These are phyloP conservation scores for Chrysolina americana DNA, from an alignment of 2,888 invertebrate species.

Conservation along the genomic window DNA sequence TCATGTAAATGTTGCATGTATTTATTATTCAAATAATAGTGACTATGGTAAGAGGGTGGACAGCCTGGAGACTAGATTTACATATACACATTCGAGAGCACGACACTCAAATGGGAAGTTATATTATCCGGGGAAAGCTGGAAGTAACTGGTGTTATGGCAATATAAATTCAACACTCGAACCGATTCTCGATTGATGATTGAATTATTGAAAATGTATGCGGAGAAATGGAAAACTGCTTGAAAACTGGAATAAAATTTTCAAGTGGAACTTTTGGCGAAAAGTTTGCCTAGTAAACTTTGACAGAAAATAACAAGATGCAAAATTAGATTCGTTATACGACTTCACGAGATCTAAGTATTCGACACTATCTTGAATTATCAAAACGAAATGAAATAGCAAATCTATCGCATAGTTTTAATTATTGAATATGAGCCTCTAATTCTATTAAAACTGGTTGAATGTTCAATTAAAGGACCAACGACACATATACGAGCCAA, in stretches of 20 bases:
- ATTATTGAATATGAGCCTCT: too few relatives aligned
- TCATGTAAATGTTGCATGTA: slow-evolving; percentile 45
- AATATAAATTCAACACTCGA: slow-evolving; percentile 11
- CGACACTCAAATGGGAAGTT: slow-evolving; percentile 10
- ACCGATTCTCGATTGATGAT: neutral
- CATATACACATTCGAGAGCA: slow-evolving; percentile 37
- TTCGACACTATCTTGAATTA: too few relatives aligned
- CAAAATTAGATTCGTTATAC: too few relatives aligned
- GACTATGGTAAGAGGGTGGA: slow-evolving; percentile 35
- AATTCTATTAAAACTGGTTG: too few relatives aligned
- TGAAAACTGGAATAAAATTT: neutral
- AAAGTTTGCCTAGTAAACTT: neutral
- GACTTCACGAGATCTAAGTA: too few relatives aligned
- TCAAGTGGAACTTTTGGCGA: neutral
- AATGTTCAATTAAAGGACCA: too few relatives aligned
- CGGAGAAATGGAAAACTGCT: neutral
- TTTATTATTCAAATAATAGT: slow-evolving; percentile 48
- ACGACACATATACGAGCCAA: too few relatives aligned
- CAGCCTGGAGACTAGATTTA: slow-evolving; percentile 39
- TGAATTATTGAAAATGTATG: slow-evolving; percentile 2
- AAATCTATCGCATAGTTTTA: too few relatives aligned
- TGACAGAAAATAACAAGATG: too few relatives aligned
- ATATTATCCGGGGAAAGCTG: neutral
- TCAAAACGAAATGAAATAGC: too few relatives aligned
- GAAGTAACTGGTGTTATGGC: slow-evolving; percentile 18